phyloP scores from a whole-genome alignment of 2,113 vertebrate genomes.

The Xenotilapia flavipinnis region DNA sequence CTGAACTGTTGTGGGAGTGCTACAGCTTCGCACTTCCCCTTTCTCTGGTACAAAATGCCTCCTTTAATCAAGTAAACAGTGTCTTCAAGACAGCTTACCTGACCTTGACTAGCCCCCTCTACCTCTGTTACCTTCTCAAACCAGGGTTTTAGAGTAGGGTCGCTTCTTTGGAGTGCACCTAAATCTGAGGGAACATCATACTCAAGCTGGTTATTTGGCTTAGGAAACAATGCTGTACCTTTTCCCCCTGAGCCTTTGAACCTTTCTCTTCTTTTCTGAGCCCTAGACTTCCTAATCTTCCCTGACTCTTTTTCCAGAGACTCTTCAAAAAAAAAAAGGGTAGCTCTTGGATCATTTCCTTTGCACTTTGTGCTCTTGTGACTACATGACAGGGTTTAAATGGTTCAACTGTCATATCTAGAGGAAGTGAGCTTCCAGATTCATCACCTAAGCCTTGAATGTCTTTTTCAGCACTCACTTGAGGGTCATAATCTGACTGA shows the following conservation, averaged over 20 bases:
- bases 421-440: neutral
- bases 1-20: too few relatives aligned
- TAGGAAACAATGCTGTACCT: too few relatives aligned
- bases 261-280: too few relatives aligned
- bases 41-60: neutral
- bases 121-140: neutral
- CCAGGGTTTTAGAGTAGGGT: neutral
- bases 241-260: too few relatives aligned
- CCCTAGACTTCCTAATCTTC: too few relatives aligned
- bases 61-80: neutral
- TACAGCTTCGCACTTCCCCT: too few relatives aligned
- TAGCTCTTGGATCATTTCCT: neutral
- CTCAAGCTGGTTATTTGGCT: too few relatives aligned
- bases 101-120: neutral
- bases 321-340: too few relatives aligned
- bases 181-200: neutral
- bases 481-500: too few relatives aligned
- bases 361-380: neutral
- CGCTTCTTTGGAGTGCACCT: neutral
- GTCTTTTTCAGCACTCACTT: too few relatives aligned
- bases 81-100: neutral
- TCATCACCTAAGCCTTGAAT: too few relatives aligned
- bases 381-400: neutral
- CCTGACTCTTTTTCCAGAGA: too few relatives aligned
- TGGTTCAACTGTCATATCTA: neutral